A percentile compares a stretch with the other conserved stretches of the same genome.
Evolutionary conservation across 53 echinoderm and acorn worm species (phyloP).

Genomic region (Glandiceps talaboti): DNA sequence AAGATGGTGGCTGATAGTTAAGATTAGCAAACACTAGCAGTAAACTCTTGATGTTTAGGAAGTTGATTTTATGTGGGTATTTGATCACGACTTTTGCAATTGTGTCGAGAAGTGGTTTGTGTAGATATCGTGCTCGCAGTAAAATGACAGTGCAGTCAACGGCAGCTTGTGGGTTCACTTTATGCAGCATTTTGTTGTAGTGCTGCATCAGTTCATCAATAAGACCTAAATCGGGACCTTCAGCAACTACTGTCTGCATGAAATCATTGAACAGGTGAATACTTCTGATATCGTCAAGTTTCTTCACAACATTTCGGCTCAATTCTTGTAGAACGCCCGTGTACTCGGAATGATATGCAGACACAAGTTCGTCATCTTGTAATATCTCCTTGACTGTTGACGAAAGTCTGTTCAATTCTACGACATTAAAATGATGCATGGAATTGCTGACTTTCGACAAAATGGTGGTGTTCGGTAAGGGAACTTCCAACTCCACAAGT

Average conservation of each 20-base stretch:
- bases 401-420: conserved; percentile 58
- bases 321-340: conserved; percentile 21
- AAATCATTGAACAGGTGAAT: conserved; percentile 55
- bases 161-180: conserved; percentile 51
- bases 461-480: conserved; percentile 14
- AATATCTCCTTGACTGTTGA: conserved; percentile 37
- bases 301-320: conserved; percentile 32
- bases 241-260: conserved; percentile 39
- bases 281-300: conserved; percentile 55
- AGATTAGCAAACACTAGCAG: conserved; percentile 59
- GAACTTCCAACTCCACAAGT: conserved; percentile 39
- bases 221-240: conserved; percentile 43
- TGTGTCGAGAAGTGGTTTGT: conserved; percentile 49
- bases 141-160: conserved; percentile 63
- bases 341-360: conserved; percentile 4
- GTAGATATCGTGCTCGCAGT: conserved; percentile 47
- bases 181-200: conserved; percentile 27
- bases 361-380: conserved; percentile 12
- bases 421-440: conserved; percentile 52
- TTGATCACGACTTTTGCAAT: conserved; percentile 43
- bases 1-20: conserved; percentile 59
- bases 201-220: conserved; percentile 60
- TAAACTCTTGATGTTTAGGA: conserved; percentile 45
- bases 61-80: conserved; percentile 54
- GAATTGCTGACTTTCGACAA: conserved; percentile 25